Evolutionary conservation across 2,113 vertebrate species (phyloP), one percentile per base, ranked within the genome.

Genomic region (Ictalurus furcatus): DNA sequence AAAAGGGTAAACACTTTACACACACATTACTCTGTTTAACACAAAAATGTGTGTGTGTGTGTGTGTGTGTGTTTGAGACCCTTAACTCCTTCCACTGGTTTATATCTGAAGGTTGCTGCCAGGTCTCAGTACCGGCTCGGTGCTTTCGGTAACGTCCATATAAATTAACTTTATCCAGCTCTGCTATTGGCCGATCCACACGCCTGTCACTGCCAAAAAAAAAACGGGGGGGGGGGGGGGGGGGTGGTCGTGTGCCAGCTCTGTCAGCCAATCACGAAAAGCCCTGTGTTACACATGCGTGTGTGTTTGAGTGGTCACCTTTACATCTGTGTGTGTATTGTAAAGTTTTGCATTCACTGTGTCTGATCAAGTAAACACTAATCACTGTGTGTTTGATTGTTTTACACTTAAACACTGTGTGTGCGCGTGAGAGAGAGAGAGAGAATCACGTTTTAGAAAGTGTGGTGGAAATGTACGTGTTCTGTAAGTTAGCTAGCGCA

Each of bases 51-150:
- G 44, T 69, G 40, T 56, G 37, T 59, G 25, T 81, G 79, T 54
- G 79, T 56, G 54, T 59, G 34, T 37, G 34, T 84, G 58, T 63
- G 82, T 44, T 9, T 12, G 37, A 69, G 44, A 67, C 56, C 59
- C 54, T 67, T 89, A 89, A 90, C 71, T 40, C 52, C 23, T 92
- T 40, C 91, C 44, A 91, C 94, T 95, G 96, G 90, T 99, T 98
- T 99, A 95, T 98, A 96, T 99, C 98, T 98, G 95, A 99, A 99
- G 98, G 98, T 99, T 95, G 95, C 97, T 96, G 97, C 97, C 98
- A 98, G 96, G 96, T 96, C 97, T 97, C 97, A 97, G 92, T 98
- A 96, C 97, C 97, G 95, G 92, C 97, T 96, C 96, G 95, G 97
- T 96, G 97, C 97, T 98, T 97, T 98, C 97, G 89, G 90, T 91